Evolutionary conservation across 64 coral and sea anemone genomes (phyloP).

Genomic region (Anthopleura sola): DNA sequence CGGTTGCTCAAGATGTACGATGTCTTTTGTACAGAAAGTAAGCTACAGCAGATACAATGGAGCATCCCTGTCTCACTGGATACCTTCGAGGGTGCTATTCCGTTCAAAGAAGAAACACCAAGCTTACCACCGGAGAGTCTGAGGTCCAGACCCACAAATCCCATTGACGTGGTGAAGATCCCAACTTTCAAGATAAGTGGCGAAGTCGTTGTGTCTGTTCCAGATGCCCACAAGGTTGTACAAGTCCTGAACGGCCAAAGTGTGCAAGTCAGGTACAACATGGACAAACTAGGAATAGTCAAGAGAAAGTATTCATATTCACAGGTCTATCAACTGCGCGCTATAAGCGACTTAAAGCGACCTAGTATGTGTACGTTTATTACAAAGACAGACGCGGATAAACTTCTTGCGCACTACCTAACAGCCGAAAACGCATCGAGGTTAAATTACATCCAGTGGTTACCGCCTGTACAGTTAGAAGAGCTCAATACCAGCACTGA

Average conservation of each 20-base stretch:
- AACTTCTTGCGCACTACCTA: slow-evolving; percentile 61
- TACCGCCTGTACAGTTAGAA: slow-evolving; percentile 32
- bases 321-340: slow-evolving; percentile 66
- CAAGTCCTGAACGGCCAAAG: slow-evolving; percentile 85
- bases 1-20: slow-evolving; percentile 84
- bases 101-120: slow-evolving; percentile 5
- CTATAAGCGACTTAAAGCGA: slow-evolving; percentile 72
- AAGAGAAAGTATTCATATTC: slow-evolving; percentile 72
- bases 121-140: not conserved
- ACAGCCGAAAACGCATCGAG: slow-evolving; percentile 46
- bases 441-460: slow-evolving; percentile 68
- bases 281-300: slow-evolving; percentile 72
- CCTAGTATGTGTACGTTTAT: slow-evolving; percentile 86
- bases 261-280: slow-evolving; percentile 82
- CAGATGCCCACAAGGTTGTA: slow-evolving; percentile 78
- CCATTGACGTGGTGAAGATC: slow-evolving; percentile 41
- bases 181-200: slow-evolving; percentile 62
- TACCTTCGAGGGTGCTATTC: not conserved
- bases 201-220: slow-evolving; percentile 78
- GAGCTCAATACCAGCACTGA: slow-evolving; percentile 19
- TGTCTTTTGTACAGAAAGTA: slow-evolving; percentile 40
- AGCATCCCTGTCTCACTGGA: slow-evolving; percentile 53
- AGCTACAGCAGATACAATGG: slow-evolving; percentile 50
- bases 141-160: not conserved
- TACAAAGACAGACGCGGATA: slow-evolving; percentile 60